Conservation (phyloP, 1,140 invertebrate species). For the Lineus longissimus region DNA sequence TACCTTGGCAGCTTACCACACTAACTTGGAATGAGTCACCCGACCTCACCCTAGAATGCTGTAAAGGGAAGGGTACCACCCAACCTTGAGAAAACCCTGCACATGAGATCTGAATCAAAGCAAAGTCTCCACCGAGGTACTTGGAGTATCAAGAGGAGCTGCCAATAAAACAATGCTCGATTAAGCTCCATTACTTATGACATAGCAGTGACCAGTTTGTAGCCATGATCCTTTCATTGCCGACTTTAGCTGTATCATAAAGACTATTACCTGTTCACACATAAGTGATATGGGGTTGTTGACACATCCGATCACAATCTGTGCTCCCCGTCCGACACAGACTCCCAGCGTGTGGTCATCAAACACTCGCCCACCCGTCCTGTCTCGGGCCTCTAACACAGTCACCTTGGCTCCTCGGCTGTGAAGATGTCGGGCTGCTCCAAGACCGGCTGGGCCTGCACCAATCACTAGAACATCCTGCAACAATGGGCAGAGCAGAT, state of each 20-base stretch:
- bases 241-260: too few relatives aligned
- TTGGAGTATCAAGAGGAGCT: too few relatives aligned
- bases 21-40: background rate
- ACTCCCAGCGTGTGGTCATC: conserved; percentile 45
- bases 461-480: conserved; percentile 53
- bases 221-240: too few relatives aligned
- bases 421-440: conserved; percentile 53
- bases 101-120: too few relatives aligned
- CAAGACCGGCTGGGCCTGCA: conserved; percentile 53
- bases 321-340: conserved; percentile 50
- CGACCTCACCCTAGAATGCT: background rate
- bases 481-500: conserved; percentile 12
- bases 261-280: conserved; percentile 51
- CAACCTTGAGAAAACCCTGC: too few relatives aligned
- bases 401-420: conserved; percentile 54
- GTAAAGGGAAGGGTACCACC: too few relatives aligned
- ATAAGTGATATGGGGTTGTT: conserved; percentile 58
- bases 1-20: too few relatives aligned
- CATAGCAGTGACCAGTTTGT: too few relatives aligned
- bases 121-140: too few relatives aligned
- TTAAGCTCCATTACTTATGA: too few relatives aligned
- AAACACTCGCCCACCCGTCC: conserved; percentile 54
- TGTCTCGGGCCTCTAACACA: conserved; percentile 52
- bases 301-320: conserved; percentile 52
- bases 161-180: too few relatives aligned